These are phyloP conservation scores for Salvelinus alpinus DNA, from an alignment of 2,113 vertebrate species.

Conservation along the genomic window DNA sequence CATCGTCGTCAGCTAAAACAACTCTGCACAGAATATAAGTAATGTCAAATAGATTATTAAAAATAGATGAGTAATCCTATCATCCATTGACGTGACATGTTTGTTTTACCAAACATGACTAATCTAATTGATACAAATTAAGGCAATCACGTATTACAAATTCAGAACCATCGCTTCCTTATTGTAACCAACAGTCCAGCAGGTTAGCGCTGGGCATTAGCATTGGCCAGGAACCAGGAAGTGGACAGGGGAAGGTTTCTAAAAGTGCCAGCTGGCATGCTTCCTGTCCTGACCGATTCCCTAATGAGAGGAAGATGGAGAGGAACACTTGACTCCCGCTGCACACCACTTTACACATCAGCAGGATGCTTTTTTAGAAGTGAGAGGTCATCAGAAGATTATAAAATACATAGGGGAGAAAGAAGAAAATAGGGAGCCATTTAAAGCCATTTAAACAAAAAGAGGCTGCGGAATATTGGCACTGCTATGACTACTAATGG, in stretches of 20 bases:
- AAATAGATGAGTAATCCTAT: too few species aligned
- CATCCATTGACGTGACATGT: too few species aligned
- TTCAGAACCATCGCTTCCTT: too few species aligned
- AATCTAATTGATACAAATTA: too few species aligned
- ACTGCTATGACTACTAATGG: constrained; percentile 8
- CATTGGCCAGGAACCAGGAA: not conserved
- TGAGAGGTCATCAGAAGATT: constrained; percentile 12
- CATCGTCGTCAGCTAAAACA: too few species aligned
- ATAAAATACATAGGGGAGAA: not conserved
- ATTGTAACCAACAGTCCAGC: not conserved
- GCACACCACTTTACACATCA: not conserved
- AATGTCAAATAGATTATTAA: too few species aligned
- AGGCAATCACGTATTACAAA: too few species aligned
- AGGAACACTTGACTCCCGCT: not conserved
- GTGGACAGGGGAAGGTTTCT: not conserved
- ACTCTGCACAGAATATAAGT: too few species aligned
- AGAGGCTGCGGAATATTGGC: not conserved
- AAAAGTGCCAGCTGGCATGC: not conserved
- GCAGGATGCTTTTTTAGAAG: constrained; percentile 1
- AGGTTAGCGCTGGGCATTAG: not conserved
- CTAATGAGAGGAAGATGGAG: constrained; percentile 1
- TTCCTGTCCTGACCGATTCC: not conserved
- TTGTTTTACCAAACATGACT: too few species aligned
- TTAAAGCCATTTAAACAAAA: not conserved
- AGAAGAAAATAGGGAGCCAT: not conserved